Evolutionary conservation across 2,888 invertebrate genomes (phyloP).

Genomic region (Andrena praecox): DNA sequence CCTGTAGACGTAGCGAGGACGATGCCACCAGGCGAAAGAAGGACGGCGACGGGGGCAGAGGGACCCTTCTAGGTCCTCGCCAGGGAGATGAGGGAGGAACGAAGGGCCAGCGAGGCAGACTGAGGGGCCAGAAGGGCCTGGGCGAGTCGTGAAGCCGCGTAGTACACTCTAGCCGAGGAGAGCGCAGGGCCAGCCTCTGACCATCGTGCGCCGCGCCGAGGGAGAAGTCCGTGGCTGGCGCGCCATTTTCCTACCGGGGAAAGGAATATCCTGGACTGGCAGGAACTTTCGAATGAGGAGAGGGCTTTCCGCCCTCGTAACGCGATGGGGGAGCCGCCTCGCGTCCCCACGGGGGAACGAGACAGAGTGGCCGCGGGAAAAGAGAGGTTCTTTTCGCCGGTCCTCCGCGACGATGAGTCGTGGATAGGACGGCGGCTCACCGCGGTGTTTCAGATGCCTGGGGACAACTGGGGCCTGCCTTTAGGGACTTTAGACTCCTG

Average conservation of each 20-base stretch:
- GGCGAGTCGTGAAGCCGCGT: slow-evolving; percentile 49
- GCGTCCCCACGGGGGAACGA: slow-evolving; percentile 1
- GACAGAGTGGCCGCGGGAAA: neutral
- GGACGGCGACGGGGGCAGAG: slow-evolving; percentile 63
- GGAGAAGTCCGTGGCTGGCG: slow-evolving; percentile 20
- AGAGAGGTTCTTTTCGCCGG: slow-evolving; percentile 21
- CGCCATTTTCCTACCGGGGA: slow-evolving; percentile 46
- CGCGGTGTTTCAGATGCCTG: slow-evolving; percentile 20
- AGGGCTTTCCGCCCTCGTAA: slow-evolving; percentile 39
- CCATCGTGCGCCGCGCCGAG: neutral
- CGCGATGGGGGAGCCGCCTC: slow-evolving; percentile 16
- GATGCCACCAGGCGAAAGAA: slow-evolving; percentile 72
- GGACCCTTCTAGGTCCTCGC: slow-evolving; percentile 59
- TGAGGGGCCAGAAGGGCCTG: slow-evolving; percentile 62
- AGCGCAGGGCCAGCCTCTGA: slow-evolving; percentile 48
- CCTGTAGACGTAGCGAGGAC: slow-evolving; percentile 71
- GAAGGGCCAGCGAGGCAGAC: slow-evolving; percentile 59
- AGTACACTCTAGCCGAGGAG: slow-evolving; percentile 25
- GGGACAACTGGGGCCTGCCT: neutral
- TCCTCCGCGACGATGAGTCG: slow-evolving; percentile 11
- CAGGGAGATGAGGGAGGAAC: slow-evolving; percentile 65
- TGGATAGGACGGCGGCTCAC: slow-evolving; percentile 16
- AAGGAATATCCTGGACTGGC: slow-evolving; percentile 20
- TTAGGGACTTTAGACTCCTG: neutral
- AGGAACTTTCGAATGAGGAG: slow-evolving; percentile 38